These are phyloP conservation scores for Zootermopsis nevadensis DNA, from an alignment of 2,888 invertebrate species.

Conservation along the genomic window DNA sequence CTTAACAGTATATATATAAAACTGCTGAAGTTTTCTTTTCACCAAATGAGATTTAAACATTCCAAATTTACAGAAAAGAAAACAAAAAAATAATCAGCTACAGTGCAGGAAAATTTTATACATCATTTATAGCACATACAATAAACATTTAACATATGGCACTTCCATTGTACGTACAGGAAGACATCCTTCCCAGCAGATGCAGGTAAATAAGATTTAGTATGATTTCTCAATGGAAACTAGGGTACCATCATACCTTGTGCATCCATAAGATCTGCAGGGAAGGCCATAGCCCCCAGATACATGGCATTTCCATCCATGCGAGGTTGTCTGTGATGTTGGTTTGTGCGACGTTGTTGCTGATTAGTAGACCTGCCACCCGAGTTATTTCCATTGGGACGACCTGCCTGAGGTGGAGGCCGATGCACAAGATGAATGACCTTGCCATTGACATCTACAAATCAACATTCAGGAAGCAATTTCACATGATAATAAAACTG, in stretches of 20 bases:
- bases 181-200: too few species aligned
- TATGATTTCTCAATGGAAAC: background rate
- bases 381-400: conserved; percentile 56
- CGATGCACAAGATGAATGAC: conserved; percentile 93
- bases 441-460: conserved; percentile 87
- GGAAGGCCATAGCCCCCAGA: conserved; percentile 70
- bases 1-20: too few species aligned
- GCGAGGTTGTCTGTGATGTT: conserved; percentile 56
- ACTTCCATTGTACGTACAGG: too few species aligned
- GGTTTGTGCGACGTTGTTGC: conserved; percentile 36
- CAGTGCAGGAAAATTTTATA: too few species aligned
- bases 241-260: conserved; percentile 30
- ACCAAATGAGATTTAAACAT: too few species aligned
- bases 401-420: conserved; percentile 75
- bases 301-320: conserved; percentile 67
- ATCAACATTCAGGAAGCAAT: background rate
- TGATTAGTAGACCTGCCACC: conserved; percentile 55
- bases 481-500: background rate
- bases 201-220: conserved; percentile 25
- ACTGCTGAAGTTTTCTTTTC: too few species aligned
- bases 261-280: conserved; percentile 63
- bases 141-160: too few species aligned
- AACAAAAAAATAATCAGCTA: too few species aligned
- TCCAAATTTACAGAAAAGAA: too few species aligned
- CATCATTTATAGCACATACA: too few species aligned